Percentiles rank a stretch among this genome's conserved stretches.
phyloP scores from a whole-genome alignment of 1,140 invertebrate genomes.

The Drosophila auraria region DNA sequence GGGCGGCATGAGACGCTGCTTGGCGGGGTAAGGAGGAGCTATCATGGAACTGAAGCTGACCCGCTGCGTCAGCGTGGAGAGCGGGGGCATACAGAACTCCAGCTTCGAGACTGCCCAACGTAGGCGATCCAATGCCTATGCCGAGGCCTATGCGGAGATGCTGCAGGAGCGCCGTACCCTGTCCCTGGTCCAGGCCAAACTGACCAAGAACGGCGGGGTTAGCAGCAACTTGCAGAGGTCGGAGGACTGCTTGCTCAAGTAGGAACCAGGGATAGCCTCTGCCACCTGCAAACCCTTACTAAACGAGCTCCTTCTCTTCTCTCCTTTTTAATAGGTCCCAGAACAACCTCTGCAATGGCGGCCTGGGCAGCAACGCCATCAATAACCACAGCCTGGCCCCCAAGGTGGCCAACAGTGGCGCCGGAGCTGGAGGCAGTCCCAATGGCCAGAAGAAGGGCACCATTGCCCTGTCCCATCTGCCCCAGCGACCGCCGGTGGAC shows the following conservation, averaged over 20 bases:
- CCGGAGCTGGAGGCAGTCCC: constrained; percentile 87
- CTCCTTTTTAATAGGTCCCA: constrained; percentile 87
- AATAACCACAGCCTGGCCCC: constrained; percentile 86
- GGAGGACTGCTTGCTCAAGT: constrained; percentile 53
- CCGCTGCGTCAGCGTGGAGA: constrained; percentile 45
- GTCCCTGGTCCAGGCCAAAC: constrained; percentile 68
- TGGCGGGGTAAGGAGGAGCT: not conserved
- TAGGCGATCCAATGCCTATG: constrained; percentile 46
- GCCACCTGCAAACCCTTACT: not conserved
- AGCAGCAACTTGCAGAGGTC: constrained; percentile 60
- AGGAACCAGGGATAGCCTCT: constrained; percentile 5
- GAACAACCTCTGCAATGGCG: constrained; percentile 90
- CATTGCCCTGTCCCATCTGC: constrained; percentile 90
- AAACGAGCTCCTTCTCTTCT: not conserved
- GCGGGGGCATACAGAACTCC: constrained; percentile 52
- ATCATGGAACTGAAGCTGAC: constrained; percentile 54
- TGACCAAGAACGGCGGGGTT: constrained; percentile 75
- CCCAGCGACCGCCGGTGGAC: constrained; percentile 93
- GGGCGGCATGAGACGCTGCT: constrained; percentile 13
- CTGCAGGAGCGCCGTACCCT: constrained; percentile 54
- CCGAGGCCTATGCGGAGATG: constrained; percentile 55
- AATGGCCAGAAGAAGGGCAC: constrained; percentile 87
- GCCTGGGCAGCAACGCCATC: constrained; percentile 85
- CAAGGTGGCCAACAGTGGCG: constrained; percentile 88
- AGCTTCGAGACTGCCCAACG: constrained; percentile 37